phyloP scores from a whole-genome alignment of 2,113 vertebrate species.

The Marcusenius ussheri region DNA sequence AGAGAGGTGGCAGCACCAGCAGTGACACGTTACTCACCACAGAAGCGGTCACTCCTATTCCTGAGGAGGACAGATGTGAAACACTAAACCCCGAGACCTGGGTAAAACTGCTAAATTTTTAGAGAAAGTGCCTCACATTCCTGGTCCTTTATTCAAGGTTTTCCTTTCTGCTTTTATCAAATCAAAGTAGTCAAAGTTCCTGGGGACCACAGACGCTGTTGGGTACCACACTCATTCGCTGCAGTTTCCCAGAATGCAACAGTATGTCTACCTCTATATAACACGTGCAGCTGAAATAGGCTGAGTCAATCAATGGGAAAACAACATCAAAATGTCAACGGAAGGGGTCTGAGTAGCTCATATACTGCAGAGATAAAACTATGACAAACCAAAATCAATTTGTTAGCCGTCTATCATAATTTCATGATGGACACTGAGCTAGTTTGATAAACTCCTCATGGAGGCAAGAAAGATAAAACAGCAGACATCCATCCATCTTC shows the following conservation, averaged over 20 bases:
- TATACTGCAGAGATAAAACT: not conserved
- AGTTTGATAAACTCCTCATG: not conserved
- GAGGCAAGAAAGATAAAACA: not conserved
- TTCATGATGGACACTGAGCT: not conserved
- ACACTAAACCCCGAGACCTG: not conserved
- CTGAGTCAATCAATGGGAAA: not conserved
- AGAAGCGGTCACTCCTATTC: not conserved
- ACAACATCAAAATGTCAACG: not conserved
- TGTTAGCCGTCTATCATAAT: not conserved
- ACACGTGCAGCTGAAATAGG: not conserved
- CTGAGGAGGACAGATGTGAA: not conserved
- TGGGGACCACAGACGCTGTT: not conserved
- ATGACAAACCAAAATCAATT: not conserved
- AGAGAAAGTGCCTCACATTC: not conserved
- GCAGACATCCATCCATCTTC: not conserved
- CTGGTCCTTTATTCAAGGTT: not conserved
- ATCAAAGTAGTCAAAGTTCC: not conserved
- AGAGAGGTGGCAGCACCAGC: not conserved
- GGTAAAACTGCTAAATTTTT: not conserved
- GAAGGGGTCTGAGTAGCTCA: not conserved
- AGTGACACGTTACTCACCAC: not conserved
- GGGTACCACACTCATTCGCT: not conserved
- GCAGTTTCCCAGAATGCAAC: not conserved
- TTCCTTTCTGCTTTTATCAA: not conserved
- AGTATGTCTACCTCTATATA: not conserved